These are phyloP conservation scores for Shinisaurus crocodilurus DNA, from an alignment of 2,113 vertebrate genomes.

Conservation along the genomic window DNA sequence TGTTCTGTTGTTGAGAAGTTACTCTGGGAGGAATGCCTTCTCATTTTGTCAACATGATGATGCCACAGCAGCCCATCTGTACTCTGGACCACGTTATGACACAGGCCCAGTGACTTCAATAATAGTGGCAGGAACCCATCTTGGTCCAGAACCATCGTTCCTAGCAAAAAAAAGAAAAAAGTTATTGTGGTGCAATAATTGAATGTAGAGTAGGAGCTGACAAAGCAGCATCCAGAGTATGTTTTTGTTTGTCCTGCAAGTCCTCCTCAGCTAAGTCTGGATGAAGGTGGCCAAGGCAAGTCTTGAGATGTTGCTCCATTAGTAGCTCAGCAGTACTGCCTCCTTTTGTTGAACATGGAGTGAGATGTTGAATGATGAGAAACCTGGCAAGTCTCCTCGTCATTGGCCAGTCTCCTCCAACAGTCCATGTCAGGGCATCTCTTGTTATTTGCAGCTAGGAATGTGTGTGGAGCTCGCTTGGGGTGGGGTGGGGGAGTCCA, in stretches of 20 bases:
- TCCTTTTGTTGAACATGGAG: slow-evolving; percentile 6
- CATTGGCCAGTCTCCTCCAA: not conserved
- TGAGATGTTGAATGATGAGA: not conserved
- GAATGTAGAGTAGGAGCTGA: not conserved
- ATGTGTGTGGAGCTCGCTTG: no score
- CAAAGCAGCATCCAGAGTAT: not conserved
- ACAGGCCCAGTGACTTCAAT: no score
- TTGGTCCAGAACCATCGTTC: not conserved
- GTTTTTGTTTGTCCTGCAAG: not conserved
- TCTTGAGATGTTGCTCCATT: not conserved
- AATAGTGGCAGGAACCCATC: not conserved
- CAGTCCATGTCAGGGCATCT: not conserved
- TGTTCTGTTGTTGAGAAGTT: not conserved
- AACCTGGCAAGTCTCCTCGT: slow-evolving; percentile 2
- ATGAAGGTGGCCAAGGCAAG: not conserved
- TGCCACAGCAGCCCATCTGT: not conserved
- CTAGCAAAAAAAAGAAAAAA: not conserved
- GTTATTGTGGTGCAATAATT: not conserved
- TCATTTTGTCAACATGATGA: not conserved
- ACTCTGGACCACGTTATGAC: not conserved
- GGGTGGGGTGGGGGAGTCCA: no score
- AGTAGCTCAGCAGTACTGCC: not conserved
- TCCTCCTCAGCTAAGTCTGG: not conserved
- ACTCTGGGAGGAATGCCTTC: not conserved
- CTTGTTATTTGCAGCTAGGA: no score